phyloP scores from a whole-genome alignment of 2,888 invertebrate genomes.

The Cylloceria caligata region DNA sequence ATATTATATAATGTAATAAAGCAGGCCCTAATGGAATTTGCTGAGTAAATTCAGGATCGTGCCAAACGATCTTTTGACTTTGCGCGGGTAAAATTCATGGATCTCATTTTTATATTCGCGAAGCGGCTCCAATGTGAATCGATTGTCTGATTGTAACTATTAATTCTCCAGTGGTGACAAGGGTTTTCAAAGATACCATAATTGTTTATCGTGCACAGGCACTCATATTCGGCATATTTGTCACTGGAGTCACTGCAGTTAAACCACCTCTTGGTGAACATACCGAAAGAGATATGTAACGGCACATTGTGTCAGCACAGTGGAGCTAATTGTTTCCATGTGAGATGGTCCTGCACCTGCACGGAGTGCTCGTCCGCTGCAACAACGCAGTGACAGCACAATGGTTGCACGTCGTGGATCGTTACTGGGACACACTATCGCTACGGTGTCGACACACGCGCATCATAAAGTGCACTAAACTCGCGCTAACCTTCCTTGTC shows the following conservation, averaged over 20 bases:
- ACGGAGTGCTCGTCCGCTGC: too few relatives aligned
- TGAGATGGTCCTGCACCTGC: too few relatives aligned
- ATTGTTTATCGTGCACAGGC: not conserved
- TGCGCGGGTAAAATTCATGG: slow-evolving; percentile 14
- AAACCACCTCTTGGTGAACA: not conserved
- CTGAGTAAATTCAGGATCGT: slow-evolving; percentile 18
- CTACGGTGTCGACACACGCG: too few relatives aligned
- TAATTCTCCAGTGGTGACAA: not conserved
- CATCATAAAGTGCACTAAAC: too few relatives aligned
- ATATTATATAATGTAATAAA: slow-evolving; percentile 15
- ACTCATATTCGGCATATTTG: not conserved
- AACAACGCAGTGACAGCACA: too few relatives aligned
- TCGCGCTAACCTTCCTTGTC: too few relatives aligned
- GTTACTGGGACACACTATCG: too few relatives aligned
- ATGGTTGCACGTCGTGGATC: too few relatives aligned
- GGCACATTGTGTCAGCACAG: too few relatives aligned
- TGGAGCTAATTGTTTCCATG: too few relatives aligned
- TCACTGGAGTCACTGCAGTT: not conserved
- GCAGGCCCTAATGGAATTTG: slow-evolving; percentile 34
- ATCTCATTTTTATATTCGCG: slow-evolving; percentile 49
- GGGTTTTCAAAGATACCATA: not conserved
- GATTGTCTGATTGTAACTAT: not conserved
- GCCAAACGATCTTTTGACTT: slow-evolving; percentile 33
- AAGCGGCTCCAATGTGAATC: slow-evolving; percentile 15
- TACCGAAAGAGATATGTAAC: not conserved